Evolutionary conservation across 2,888 invertebrate genomes (phyloP), one percentile per base, ranked within the genome.

Genomic region (Brenthis daphne): DNA sequence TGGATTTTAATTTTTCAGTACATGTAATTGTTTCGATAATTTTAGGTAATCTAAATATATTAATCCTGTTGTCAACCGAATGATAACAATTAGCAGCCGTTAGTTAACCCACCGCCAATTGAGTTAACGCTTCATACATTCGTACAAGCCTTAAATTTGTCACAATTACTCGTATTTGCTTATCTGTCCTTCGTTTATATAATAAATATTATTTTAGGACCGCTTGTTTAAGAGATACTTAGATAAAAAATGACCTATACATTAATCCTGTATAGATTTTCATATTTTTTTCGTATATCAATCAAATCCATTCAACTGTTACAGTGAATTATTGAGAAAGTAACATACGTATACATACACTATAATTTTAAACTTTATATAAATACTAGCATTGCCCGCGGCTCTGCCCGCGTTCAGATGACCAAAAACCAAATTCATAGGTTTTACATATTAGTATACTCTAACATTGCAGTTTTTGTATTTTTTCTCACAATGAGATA

Each of bases 71-170:
- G 63, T 53, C 63, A 43, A 8, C 20, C 8, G 37, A 16, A 63
- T 53, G 20, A 37, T 43, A 63, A 63, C 63, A 63, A 53, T 63
- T 63, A 37, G 20, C 14, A 53, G 63, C 2, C 14, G 16, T 53
- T 53, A 63, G 16, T 53, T 53, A 63, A 53, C 12, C 37, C 33
- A 63, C 53, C 63, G 53, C 37, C 37, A 51, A 63, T 63, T 37
- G 53, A 53, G 53, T 63, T 63, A 53, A 37, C 12, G n/a, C 4
- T 56, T 33, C 12, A 54, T 29, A 29, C n/a, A 12, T 33, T 50
- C 14, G 58, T 58, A 47, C 47, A 58, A 24, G 24, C 24, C 3
- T 12, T 60, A 11, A 43, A 60, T 50, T 58, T 60, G 48, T 29
- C 48, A 48, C 47, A 58, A 48, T 48, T 29, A 16, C 16, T 16